phyloP scores from a whole-genome alignment of 1,140 invertebrate species.

The Sinonovacula constricta region DNA sequence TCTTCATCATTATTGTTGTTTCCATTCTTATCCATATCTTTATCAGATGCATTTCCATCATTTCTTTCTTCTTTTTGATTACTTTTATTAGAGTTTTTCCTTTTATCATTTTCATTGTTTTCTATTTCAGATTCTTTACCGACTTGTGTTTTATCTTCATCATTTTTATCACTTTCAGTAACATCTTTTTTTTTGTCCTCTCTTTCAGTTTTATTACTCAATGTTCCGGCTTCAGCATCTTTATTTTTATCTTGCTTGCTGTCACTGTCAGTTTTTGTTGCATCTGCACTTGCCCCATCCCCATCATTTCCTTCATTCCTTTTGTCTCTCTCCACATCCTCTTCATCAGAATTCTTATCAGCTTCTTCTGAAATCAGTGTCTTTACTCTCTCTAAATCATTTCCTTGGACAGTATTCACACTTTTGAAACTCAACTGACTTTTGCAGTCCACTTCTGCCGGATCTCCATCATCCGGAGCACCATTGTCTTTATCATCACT shows the following conservation, averaged over 20 bases:
- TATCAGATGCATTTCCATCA: background rate
- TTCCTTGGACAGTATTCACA: constrained; percentile 1
- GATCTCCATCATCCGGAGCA: too few species aligned
- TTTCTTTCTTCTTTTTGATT: constrained; percentile 12
- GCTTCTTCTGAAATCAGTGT: constrained; percentile 45
- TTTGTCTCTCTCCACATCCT: constrained; percentile 15
- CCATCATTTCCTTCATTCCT: background rate
- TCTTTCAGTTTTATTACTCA: background rate
- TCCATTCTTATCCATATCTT: constrained; percentile 11
- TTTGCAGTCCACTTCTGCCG: background rate
- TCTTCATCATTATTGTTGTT: background rate
- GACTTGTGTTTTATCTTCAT: constrained; percentile 13
- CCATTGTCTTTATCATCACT: background rate
- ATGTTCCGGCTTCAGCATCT: constrained; percentile 11
- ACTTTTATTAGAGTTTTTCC: background rate
- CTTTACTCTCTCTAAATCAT: constrained; percentile 46
- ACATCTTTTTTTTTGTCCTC: constrained; percentile 38
- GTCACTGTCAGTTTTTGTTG: background rate
- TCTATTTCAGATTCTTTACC: background rate
- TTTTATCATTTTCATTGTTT: constrained; percentile 1
- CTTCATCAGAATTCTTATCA: constrained; percentile 11
- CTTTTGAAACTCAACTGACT: constrained; percentile 16
- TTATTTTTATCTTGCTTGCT: constrained; percentile 2
- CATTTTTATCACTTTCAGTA: constrained; percentile 16
- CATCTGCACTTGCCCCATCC: background rate